phyloP scores from a whole-genome alignment of 2,113 vertebrate genomes.

The Plecotus auritus region DNA sequence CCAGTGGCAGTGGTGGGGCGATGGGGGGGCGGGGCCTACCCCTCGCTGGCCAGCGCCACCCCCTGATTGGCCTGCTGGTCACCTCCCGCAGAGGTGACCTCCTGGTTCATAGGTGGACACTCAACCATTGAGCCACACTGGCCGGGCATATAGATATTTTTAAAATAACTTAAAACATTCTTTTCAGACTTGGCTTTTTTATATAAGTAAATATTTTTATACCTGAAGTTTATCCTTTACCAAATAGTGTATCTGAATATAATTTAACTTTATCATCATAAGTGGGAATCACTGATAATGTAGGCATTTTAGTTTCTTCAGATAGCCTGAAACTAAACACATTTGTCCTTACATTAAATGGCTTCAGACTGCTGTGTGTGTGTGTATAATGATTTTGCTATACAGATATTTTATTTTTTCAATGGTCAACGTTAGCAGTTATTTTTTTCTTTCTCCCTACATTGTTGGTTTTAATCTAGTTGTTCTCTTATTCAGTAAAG shows the following conservation, averaged over 20 bases:
- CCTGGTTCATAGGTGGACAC: no score
- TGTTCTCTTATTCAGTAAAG: not conserved
- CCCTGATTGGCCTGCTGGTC: no score
- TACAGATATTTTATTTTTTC: conserved; percentile 20
- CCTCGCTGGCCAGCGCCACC: no score
- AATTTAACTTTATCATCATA: conserved; percentile 48
- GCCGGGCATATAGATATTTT: not conserved
- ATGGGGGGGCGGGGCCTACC: no score
- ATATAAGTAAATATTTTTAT: conserved; percentile 10
- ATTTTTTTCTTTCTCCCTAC: not conserved
- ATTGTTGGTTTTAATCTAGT: conserved; percentile 20
- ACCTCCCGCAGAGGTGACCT: no score
- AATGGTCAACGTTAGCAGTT: not conserved
- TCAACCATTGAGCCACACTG: no score
- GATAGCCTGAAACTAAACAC: not conserved
- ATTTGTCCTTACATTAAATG: not conserved
- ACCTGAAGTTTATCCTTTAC: conserved; percentile 70
- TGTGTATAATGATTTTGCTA: not conserved
- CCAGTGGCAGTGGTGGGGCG: no score
- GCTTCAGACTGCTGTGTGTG: not conserved
- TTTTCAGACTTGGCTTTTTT: not conserved
- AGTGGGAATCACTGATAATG: conserved; percentile 8
- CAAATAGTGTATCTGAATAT: conserved; percentile 57
- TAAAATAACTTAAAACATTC: not conserved
- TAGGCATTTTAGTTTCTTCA: conserved; percentile 42